A percentile compares a stretch with the other conserved stretches of the same genome.
These are phyloP conservation scores for Phymorhynchus buccinoides DNA, from an alignment of 1,140 invertebrate species.

Conservation along the genomic window DNA sequence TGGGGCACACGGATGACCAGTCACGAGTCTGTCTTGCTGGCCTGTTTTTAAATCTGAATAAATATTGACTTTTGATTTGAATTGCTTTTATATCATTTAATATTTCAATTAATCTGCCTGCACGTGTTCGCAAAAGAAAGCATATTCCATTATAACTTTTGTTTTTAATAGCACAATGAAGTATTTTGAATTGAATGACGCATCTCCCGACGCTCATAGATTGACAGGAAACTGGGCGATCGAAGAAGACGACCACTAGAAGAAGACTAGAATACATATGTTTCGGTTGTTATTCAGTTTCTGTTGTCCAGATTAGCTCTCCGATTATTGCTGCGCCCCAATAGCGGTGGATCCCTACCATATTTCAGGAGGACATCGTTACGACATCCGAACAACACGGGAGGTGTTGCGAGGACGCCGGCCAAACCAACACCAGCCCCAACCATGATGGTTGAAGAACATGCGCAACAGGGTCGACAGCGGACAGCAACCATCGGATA, in stretches of 20 bases:
- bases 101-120: not conserved
- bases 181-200: no score
- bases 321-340: slow-evolving; percentile 90
- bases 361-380: no score
- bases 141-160: not conserved
- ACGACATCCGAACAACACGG: slow-evolving; percentile 78
- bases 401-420: slow-evolving; percentile 66
- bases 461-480: slow-evolving; percentile 68
- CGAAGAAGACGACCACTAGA: no score
- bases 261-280: not conserved
- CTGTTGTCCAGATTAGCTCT: slow-evolving; percentile 78
- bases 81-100: no score
- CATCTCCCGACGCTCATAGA: no score
- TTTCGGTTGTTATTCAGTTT: not conserved
- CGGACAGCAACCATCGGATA: slow-evolving; percentile 78
- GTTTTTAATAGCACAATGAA: no score
- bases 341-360: no score
- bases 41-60: no score
- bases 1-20: no score
- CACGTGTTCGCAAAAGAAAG: not conserved
- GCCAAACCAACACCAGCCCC: slow-evolving; percentile 66
- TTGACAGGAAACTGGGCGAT: no score
- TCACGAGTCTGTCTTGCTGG: no score
- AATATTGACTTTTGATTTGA: no score
- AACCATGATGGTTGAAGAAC: slow-evolving; percentile 73